Base-by-base conservation (phyloP, 2,888 invertebrate species). In the Eristalis arbustorum region DNA sequence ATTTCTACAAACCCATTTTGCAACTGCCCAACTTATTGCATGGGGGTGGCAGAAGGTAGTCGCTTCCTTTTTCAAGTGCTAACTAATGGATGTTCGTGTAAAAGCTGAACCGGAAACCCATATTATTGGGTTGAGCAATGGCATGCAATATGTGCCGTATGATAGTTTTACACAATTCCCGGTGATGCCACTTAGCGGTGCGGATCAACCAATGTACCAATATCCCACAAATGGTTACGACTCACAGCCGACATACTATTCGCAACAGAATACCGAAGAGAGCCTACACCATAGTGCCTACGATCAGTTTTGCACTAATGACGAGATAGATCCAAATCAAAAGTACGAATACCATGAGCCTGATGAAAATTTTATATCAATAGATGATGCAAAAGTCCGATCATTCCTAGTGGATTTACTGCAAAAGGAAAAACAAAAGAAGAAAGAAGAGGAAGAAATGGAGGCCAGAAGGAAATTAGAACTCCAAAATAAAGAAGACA, bases 351-450 rank as follows among this genome's bases (percentile, higher is more conserved):
- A 92, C 64, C 90, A 91, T 2, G 91, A 91, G 72, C 91, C 91
- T 1, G 91, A 91, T 34, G 92, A 92, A 88, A 92, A 92, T 85
- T 92, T 92, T 79, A 91, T 92, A 1, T 92, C 92, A 6, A 92
- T 92, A 18, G 92, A 92, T 79, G 92, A 92, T 89, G 90, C 89
- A 14, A 92, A 92, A 84, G 91, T 92, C 14, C 91, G 91, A 37
- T 89, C 90, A 8, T 89, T 91, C 73, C 89, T 92, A 0, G 84
- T 91, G 71, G 90, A 90, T 67, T 90, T 92, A 67, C 91, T 91
- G 0, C 89, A 90, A 49, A 90, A 91, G 42, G 90, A 90, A 28
- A 88, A 89, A 62, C 89, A 90, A 57, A 89, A 90, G 31, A 85
- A 88, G 37, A 85, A 89, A 11, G 85, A 81, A 22, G 68, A 82